phyloP scores from a whole-genome alignment of 2,113 vertebrate species.

The Leucopternis melanops region DNA sequence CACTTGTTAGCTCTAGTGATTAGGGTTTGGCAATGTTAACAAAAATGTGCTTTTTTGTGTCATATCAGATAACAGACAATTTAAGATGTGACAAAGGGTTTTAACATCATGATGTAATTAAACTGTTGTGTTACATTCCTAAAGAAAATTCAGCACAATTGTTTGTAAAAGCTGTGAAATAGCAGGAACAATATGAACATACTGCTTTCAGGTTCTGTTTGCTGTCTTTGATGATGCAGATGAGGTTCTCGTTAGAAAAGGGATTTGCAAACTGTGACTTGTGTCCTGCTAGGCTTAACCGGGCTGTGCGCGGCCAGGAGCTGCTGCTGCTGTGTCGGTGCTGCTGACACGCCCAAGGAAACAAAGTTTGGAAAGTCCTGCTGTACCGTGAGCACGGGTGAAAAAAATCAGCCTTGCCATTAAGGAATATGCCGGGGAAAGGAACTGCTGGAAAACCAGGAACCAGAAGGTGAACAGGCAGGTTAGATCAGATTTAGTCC shows the following conservation, averaged over 20 bases:
- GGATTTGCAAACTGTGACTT: background rate
- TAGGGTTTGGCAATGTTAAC: too few relatives aligned
- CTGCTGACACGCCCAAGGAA: background rate
- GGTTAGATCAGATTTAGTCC: background rate
- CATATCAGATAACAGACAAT: too few relatives aligned
- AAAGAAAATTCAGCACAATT: too few relatives aligned
- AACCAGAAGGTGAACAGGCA: background rate
- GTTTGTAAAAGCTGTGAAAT: too few relatives aligned
- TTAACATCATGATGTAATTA: too few relatives aligned
- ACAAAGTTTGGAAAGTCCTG: background rate
- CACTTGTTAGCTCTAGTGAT: too few relatives aligned
- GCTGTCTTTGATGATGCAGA: background rate
- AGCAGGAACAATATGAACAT: rapidly evolving
- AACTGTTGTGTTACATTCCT: too few relatives aligned
- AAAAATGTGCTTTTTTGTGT: too few relatives aligned
- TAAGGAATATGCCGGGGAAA: background rate
- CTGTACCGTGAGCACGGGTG: rapidly evolving
- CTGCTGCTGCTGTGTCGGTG: background rate
- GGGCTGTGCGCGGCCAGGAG: background rate
- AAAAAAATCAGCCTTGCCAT: background rate
- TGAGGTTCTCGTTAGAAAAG: background rate
- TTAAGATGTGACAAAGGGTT: too few relatives aligned
- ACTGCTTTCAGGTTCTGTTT: background rate
- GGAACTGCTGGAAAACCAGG: too few relatives aligned
- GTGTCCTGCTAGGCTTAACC: background rate